Conservation (phyloP, 1,140 invertebrate species). For the Macrosteles quadrilineatus region DNA sequence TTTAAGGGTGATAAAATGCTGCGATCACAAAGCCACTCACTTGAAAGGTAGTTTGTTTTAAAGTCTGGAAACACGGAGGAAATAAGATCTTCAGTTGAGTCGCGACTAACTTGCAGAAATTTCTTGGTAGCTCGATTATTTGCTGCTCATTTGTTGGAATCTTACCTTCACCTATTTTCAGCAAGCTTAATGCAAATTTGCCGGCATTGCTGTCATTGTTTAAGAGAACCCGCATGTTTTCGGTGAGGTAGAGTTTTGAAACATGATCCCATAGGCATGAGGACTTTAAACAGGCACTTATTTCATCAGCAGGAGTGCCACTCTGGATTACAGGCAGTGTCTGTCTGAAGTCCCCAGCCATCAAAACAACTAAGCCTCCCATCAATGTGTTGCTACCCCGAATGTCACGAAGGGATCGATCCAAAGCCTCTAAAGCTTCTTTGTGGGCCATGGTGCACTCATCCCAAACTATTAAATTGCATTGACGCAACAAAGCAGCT, state of each 20-base stretch:
- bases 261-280: constrained; percentile 49
- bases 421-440: constrained; percentile 41
- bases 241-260: constrained; percentile 21
- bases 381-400: constrained; percentile 32
- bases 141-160: not conserved
- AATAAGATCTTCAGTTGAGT: not conserved
- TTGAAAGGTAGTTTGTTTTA: constrained; percentile 10
- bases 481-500: constrained; percentile 41
- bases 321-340: constrained; percentile 36
- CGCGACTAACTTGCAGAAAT: not conserved
- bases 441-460: constrained; percentile 48
- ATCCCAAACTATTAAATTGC: constrained; percentile 49
- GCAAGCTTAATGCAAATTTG: too few species aligned
- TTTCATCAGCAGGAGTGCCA: constrained; percentile 37
- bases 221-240: not conserved
- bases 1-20: too few species aligned
- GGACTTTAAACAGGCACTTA: constrained; percentile 51
- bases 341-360: constrained; percentile 45
- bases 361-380: constrained; percentile 43
- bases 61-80: not conserved
- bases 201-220: too few species aligned
- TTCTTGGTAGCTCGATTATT: not conserved
- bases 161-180: too few species aligned
- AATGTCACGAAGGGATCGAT: constrained; percentile 17
- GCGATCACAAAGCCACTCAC: constrained; percentile 33